Conservation (phyloP, 2,113 vertebrate species). For the Phyllostomus hastatus region DNA sequence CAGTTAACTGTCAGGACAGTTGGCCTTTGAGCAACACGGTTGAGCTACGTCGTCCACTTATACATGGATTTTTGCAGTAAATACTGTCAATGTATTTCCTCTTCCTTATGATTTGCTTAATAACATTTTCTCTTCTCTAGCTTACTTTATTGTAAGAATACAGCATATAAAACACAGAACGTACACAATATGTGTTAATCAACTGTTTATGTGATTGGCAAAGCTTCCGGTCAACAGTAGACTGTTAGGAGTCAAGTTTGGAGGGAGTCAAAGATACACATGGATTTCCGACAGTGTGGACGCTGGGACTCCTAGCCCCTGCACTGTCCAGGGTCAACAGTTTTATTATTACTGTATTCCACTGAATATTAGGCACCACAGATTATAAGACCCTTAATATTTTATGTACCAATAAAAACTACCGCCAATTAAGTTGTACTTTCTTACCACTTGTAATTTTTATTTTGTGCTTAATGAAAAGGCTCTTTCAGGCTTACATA, state of each 20-base stretch:
- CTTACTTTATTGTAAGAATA: background rate
- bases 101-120: background rate
- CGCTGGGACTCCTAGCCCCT: background rate
- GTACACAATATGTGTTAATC: background rate
- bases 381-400: background rate
- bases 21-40: background rate
- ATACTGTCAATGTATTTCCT: background rate
- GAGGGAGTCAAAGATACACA: background rate
- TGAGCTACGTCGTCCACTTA: background rate
- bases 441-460: background rate
- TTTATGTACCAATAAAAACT: background rate
- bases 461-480: slow-evolving; percentile 19
- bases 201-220: background rate
- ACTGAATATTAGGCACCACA: background rate
- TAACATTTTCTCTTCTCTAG: background rate
- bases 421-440: background rate
- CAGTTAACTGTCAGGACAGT: background rate
- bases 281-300: no score
- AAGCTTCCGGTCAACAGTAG: background rate
- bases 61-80: background rate
- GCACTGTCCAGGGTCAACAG: background rate
- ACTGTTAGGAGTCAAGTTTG: background rate
- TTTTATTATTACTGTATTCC: background rate
- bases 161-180: background rate
- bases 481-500: background rate